Conservation (phyloP, 2,888 invertebrate genomes). For the Acanthosepion pharaonis region DNA sequence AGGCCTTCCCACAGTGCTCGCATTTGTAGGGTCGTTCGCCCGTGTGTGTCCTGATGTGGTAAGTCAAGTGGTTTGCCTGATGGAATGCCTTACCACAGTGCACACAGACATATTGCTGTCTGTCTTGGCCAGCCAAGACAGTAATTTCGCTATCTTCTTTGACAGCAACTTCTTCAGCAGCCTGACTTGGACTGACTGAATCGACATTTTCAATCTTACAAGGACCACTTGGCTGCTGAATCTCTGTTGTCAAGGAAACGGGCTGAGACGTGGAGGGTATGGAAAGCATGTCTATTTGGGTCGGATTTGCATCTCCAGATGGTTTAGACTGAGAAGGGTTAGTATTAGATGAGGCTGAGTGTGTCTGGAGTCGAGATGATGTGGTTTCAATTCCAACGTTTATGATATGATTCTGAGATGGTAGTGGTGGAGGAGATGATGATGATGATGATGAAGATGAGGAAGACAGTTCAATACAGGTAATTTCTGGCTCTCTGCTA, state of each 20-base stretch:
- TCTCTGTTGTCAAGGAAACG: constrained; percentile 5
- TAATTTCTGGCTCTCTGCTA: constrained; percentile 36
- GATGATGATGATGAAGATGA: neutral
- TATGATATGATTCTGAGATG: neutral
- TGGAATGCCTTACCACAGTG: constrained; percentile 36
- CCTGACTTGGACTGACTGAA: neutral
- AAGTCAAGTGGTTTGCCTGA: constrained; percentile 40
- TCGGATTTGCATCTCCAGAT: neutral
- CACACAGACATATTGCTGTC: neutral
- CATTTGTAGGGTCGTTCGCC: constrained; percentile 42
- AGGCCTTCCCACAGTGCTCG: constrained; percentile 42
- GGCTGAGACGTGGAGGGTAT: neutral
- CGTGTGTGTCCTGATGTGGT: constrained; percentile 45
- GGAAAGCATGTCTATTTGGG: neutral
- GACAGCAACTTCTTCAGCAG: constrained; percentile 37
- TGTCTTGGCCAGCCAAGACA: constrained; percentile 35
- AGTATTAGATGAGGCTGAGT: neutral
- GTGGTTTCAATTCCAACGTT: neutral
- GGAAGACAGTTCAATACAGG: constrained; percentile 40
- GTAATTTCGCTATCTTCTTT: neutral
- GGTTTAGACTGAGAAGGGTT: constrained; percentile 33
- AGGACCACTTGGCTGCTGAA: constrained; percentile 3
- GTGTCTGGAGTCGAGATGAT: neutral
- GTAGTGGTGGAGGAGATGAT: neutral
- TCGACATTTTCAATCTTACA: neutral